Conservation (phyloP, 2,888 invertebrate genomes). For the Ypsolopha scabrella region DNA sequence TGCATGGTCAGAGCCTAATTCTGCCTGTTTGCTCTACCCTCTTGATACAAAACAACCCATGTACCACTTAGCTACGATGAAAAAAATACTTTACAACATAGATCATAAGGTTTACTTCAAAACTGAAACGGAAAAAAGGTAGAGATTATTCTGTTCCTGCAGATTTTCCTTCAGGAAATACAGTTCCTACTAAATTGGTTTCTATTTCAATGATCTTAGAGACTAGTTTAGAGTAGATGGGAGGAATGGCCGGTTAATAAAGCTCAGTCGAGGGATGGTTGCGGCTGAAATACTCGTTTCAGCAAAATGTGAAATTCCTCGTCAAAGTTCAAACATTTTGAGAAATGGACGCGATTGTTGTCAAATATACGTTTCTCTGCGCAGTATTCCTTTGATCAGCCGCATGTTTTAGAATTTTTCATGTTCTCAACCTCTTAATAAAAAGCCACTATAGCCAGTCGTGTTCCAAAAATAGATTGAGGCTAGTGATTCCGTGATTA, state of each 20-base stretch:
- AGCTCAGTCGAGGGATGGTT: neutral
- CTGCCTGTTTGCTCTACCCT: conserved; percentile 34
- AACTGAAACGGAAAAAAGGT: neutral
- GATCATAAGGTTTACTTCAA: conserved; percentile 9
- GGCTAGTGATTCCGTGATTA: no score
- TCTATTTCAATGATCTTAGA: neutral
- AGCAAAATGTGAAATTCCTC: conserved; percentile 14
- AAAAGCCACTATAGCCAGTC: no score
- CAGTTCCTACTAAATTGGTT: neutral
- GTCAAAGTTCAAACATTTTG: neutral
- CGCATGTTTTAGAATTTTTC: no score
- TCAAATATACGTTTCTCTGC: no score
- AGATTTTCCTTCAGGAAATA: neutral
- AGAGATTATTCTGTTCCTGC: no score
- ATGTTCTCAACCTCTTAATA: no score
- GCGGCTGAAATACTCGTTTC: conserved; percentile 15
- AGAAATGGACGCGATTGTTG: no score
- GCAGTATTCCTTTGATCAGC: no score
- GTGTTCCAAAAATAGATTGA: no score
- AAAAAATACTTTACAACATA: neutral
- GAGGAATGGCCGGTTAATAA: neutral
- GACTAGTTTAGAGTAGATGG: neutral
- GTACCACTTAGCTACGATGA: neutral
- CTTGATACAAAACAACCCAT: neutral
- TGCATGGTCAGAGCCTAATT: conserved; percentile 45